A percentile compares a stretch with the other conserved stretches of the same genome.
Conservation (phyloP, 2,113 vertebrate species). For the Globicephala melas region DNA sequence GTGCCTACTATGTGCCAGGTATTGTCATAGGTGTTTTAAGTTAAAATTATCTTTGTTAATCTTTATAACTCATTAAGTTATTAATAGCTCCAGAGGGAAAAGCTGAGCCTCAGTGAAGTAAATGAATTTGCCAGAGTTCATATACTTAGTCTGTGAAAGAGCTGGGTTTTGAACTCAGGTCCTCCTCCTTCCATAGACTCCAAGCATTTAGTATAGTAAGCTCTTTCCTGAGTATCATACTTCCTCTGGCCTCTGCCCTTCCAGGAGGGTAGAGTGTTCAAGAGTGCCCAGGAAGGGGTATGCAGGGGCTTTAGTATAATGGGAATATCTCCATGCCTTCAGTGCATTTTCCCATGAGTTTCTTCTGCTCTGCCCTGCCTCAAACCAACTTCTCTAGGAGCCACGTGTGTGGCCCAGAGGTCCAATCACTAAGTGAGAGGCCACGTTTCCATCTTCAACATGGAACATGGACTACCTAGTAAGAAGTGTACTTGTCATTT, state of each 20-base stretch:
- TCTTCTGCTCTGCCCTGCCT: neutral
- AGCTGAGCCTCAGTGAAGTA: slow-evolving; percentile 21
- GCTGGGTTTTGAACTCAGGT: neutral
- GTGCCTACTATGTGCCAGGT: neutral
- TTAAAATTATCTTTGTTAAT: neutral
- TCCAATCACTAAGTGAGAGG: neutral
- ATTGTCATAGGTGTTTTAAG: slow-evolving; percentile 22
- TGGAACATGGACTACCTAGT: neutral
- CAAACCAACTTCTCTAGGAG: neutral
- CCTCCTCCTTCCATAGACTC: neutral
- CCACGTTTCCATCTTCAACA: neutral
- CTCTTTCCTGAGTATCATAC: neutral
- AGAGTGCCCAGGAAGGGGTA: neutral
- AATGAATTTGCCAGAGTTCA: neutral
- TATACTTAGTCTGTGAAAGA: neutral
- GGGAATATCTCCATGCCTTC: neutral
- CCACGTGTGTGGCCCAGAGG: neutral
- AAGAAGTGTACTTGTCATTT: neutral
- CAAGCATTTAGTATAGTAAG: neutral
- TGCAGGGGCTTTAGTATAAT: neutral
- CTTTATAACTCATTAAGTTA: slow-evolving; percentile 31
- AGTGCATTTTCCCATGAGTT: slow-evolving; percentile 9
- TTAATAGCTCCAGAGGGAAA: neutral
- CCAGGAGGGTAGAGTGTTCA: neutral
- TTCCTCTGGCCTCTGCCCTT: neutral